These are phyloP conservation scores for Tinea pellionella DNA, from an alignment of 2,888 invertebrate species.

Conservation along the genomic window DNA sequence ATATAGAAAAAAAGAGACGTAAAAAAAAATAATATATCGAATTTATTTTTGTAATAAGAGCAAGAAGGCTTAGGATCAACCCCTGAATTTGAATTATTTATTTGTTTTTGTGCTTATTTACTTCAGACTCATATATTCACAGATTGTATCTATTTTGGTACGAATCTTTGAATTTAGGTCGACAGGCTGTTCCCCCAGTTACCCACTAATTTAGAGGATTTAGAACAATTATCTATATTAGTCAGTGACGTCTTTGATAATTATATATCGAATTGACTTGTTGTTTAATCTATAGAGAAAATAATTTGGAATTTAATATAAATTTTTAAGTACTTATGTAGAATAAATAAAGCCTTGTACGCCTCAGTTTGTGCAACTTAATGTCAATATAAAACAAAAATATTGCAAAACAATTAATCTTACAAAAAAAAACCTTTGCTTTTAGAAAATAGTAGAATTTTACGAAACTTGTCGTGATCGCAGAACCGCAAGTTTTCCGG, in stretches of 20 bases:
- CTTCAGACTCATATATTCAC: not conserved
- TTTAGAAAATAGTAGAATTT: conserved; percentile 38
- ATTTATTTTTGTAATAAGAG: not conserved
- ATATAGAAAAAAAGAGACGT: no score
- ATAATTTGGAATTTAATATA: no score
- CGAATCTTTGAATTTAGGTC: not conserved
- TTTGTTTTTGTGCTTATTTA: not conserved
- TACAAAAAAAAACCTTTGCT: conserved; percentile 39
- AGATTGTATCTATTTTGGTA: not conserved
- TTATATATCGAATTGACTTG: not conserved
- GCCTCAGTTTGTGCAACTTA: no score
- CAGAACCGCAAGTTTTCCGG: conserved; percentile 52
- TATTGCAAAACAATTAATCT: conserved; percentile 20
- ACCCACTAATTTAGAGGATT: not conserved
- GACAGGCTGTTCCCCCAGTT: not conserved
- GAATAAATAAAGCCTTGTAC: no score
- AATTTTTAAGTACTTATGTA: no score
- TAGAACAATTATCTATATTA: not conserved
- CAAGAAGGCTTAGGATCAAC: not conserved
- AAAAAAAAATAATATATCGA: not conserved
- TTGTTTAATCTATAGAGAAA: no score
- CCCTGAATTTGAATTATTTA: not conserved
- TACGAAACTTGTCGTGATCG: conserved; percentile 59
- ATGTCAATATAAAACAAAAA: not conserved
- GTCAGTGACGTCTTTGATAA: not conserved